These are phyloP conservation scores for Athene cunicularia DNA, from an alignment of 2,113 vertebrate genomes.

Conservation along the genomic window DNA sequence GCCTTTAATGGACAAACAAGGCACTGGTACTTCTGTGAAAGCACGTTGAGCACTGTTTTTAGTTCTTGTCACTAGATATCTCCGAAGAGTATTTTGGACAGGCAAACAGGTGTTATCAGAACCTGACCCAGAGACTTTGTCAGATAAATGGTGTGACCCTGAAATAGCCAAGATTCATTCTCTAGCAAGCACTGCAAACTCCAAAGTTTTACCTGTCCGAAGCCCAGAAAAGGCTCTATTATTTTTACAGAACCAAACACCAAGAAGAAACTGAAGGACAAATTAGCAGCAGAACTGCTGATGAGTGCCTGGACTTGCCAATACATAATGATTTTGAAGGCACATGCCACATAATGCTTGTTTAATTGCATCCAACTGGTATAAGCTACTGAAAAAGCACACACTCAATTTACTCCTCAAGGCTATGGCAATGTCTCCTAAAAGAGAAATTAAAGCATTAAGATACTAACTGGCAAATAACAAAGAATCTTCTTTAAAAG, in stretches of 20 bases:
- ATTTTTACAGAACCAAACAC: neutral
- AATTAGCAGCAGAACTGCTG: neutral
- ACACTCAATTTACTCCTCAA: neutral
- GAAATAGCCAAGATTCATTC: neutral
- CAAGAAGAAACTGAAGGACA: neutral
- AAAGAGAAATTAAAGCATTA: neutral
- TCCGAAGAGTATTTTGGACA: neutral
- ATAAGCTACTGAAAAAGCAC: neutral
- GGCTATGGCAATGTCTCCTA: neutral
- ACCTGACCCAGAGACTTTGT: neutral
- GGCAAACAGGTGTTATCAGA: neutral
- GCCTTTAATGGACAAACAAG: neutral
- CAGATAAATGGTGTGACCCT: rapidly evolving
- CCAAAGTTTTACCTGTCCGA: neutral
- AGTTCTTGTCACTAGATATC: neutral
- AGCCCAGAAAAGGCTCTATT: neutral
- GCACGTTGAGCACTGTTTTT: neutral
- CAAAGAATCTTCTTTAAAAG: neutral
- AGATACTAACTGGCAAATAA: neutral
- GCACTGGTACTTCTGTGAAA: neutral
- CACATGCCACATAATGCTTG: neutral
- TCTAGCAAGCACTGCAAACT: neutral
- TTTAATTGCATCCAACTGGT: neutral
- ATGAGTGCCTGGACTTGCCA: neutral
- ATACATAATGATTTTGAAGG: neutral